Conservation (phyloP, 1,140 invertebrate genomes). For the Brachionus rubens region DNA sequence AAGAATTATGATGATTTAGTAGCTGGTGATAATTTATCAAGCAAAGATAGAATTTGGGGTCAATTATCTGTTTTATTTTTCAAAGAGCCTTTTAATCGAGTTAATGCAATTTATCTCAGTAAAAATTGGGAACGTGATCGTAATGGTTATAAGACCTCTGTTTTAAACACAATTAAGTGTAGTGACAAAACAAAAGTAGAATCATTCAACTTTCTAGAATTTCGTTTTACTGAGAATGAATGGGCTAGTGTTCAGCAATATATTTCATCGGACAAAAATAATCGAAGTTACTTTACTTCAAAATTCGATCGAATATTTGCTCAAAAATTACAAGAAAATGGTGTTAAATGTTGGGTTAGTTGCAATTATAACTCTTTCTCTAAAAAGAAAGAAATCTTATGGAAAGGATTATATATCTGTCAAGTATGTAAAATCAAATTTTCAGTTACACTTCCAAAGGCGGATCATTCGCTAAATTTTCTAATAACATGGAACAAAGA, state of each 20-base stretch:
- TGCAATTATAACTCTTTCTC: neutral
- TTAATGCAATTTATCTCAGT: neutral
- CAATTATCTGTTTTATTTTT: neutral
- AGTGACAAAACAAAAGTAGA: neutral
- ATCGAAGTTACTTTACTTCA: neutral
- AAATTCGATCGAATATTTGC: neutral
- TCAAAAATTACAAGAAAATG: neutral
- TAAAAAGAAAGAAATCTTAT: neutral
- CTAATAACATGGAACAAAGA: neutral
- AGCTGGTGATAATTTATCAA: neutral
- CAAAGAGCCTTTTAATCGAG: neutral
- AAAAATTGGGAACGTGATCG: constrained; percentile 14
- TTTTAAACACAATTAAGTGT: neutral
- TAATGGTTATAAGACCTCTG: neutral
- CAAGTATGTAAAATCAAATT: neutral
- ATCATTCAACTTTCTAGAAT: neutral
- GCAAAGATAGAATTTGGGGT: neutral
- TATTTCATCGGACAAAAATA: neutral
- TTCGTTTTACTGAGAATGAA: neutral
- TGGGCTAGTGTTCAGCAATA: neutral
- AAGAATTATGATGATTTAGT: neutral
- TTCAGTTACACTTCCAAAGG: neutral
- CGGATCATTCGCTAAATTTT: neutral
- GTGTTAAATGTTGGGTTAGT: neutral
- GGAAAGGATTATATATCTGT: neutral